A percentile compares a stretch with the other conserved stretches of the same genome.
These are phyloP conservation scores for Mesopsocus fuscifrons DNA, from an alignment of 2,888 invertebrate genomes.

Conservation along the genomic window DNA sequence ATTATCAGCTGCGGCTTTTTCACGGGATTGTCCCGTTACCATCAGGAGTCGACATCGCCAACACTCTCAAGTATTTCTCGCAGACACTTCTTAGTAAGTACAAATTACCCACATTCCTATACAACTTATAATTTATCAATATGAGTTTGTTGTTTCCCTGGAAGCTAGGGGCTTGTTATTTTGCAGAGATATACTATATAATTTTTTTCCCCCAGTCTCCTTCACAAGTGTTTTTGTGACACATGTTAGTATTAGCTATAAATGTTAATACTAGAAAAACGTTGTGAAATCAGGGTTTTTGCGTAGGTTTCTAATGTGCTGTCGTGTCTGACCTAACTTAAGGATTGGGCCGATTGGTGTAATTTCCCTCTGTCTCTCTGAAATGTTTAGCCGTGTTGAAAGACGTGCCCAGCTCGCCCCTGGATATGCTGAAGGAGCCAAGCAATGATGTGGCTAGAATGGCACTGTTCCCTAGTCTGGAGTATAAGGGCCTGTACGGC, in stretches of 20 bases:
- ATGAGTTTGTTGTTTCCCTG: no score
- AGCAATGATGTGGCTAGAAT: constrained; percentile 72
- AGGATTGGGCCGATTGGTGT: no score
- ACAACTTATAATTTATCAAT: no score
- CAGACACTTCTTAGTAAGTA: constrained; percentile 85
- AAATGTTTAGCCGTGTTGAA: constrained; percentile 91
- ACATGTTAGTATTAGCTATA: no score
- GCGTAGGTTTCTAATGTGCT: no score
- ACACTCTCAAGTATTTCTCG: constrained; percentile 94
- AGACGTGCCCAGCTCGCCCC: constrained; percentile 85
- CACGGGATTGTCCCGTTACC: constrained; percentile 84
- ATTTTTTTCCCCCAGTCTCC: neutral
- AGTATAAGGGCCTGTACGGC: constrained; percentile 90
- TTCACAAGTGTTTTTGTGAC: neutral
- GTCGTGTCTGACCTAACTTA: no score
- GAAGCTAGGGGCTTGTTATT: neutral
- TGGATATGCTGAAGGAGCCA: constrained; percentile 75
- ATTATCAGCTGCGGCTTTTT: constrained; percentile 81
- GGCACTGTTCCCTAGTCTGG: constrained; percentile 86
- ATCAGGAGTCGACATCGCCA: constrained; percentile 88
- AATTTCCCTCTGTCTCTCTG: no score
- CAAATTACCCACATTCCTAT: no score
- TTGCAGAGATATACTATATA: constrained; percentile 3
- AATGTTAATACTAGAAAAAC: no score
- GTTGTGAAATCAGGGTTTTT: no score